Conservation (phyloP, 2,113 vertebrate genomes). For the Pteropus alecto region DNA sequence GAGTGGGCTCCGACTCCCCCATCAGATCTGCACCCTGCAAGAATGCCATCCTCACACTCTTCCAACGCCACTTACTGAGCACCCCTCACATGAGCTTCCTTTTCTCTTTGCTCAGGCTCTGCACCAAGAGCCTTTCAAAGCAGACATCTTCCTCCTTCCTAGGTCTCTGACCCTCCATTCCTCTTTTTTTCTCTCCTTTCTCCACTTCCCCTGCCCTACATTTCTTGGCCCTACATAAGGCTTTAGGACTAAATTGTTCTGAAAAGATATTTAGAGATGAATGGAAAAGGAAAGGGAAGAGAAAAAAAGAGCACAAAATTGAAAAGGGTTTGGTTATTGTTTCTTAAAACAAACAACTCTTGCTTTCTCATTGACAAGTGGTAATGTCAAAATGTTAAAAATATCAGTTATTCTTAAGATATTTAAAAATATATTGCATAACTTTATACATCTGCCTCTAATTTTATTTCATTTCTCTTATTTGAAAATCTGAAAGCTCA, state of each 20-base stretch:
- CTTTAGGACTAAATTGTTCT: background rate
- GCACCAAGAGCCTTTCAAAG: background rate
- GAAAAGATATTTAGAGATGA: background rate
- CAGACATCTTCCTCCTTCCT: background rate
- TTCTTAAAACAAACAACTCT: background rate
- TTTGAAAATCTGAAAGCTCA: background rate
- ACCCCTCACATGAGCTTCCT: too few species aligned
- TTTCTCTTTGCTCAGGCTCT: background rate
- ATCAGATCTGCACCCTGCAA: background rate
- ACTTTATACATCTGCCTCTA: background rate
- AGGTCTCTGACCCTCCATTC: background rate
- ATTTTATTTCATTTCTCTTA: background rate
- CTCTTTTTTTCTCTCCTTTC: background rate
- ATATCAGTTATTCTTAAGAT: background rate
- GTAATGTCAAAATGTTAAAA: background rate
- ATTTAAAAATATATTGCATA: background rate
- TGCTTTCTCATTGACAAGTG: background rate
- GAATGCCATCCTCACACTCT: too few species aligned
- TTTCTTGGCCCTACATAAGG: background rate
- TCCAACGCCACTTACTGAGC: background rate
- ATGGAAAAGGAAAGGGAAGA: background rate
- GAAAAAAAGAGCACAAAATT: background rate
- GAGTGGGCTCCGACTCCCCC: background rate
- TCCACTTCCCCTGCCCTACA: background rate
- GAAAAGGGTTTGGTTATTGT: background rate